Evolutionary conservation across 1,140 invertebrate species (phyloP).

Genomic region (Pentalonia nigronervosa): DNA sequence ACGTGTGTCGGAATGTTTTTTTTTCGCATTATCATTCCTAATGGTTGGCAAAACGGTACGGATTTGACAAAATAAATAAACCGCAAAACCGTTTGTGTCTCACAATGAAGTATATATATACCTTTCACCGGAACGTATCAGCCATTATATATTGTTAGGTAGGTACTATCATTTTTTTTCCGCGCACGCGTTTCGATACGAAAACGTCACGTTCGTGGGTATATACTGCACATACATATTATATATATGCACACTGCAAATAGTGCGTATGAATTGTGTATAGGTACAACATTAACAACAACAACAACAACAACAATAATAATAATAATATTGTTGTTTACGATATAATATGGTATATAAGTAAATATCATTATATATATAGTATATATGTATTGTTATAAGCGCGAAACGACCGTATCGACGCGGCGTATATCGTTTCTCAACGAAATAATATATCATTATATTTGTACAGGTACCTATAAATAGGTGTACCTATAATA

Average conservation of each 20-base stretch:
- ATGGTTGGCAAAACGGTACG: not conserved
- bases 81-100: constrained; percentile 6
- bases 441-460: not conserved
- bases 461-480: not conserved
- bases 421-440: not conserved
- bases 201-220: not conserved
- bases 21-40: not conserved
- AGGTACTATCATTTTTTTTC: not conserved
- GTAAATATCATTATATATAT: not conserved
- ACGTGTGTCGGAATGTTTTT: not conserved
- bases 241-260: not conserved
- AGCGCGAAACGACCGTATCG: not conserved
- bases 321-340: not conserved
- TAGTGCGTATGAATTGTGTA: not conserved
- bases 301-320: not conserved
- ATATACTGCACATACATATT: not conserved
- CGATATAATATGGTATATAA: not conserved
- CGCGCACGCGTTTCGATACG: not conserved
- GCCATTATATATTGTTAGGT: too few species aligned
- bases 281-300: not conserved
- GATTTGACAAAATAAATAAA: constrained; percentile 22
- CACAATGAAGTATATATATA: not conserved
- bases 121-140: not conserved
- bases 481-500: not conserved
- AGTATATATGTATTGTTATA: not conserved